Evolutionary conservation across 2,888 invertebrate genomes (phyloP), one percentile per base, ranked within the genome.

Genomic region (Patella depressa): DNA sequence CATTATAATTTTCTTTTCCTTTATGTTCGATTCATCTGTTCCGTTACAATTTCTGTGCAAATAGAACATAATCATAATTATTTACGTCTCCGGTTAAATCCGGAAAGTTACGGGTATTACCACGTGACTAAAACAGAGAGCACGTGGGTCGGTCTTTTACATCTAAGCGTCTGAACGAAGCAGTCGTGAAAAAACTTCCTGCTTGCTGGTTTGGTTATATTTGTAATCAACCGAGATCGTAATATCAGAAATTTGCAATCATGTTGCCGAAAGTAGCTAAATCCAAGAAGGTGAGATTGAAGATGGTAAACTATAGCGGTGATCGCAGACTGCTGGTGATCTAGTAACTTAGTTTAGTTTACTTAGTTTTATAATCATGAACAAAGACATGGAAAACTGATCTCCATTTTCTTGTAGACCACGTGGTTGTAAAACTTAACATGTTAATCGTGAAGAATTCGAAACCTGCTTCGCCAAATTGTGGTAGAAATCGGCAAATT

Each of bases 231-330:
- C 3, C 19, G 24, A 65, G 45, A 45, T 45, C 45, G 45, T 45
- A 45, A 45, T 45, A 45, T 45, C 45, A 45, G 24, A 65, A 65
- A 65, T 12, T 65, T 24, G 14, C 24, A 65, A 65, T 24, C 65
- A 65, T 65, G 65, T 24, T 24, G 14, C 19, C 65, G 24, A 65
- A 65, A 24, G 65, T 65, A 65, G 19, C 65, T 12, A 65, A 65
- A 65, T 24, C 19, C 65, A 65, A 65, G 65, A 65, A 65, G 65
- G 65, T 65, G 65, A 65, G 65, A 65, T 65, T 24, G 65, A 65
- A 65, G 14, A 14, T 11, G 19, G 24, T 65, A 19, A 45, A 45
- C 45, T 7, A 45, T 45, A 45, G 45, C 45, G 45, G 9, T 45
- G 9, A 45, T 7, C 45, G 45, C 45, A 45, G 45, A 45, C 45